phyloP scores from a whole-genome alignment of 2,113 vertebrate genomes.

The Salvelinus alpinus region DNA sequence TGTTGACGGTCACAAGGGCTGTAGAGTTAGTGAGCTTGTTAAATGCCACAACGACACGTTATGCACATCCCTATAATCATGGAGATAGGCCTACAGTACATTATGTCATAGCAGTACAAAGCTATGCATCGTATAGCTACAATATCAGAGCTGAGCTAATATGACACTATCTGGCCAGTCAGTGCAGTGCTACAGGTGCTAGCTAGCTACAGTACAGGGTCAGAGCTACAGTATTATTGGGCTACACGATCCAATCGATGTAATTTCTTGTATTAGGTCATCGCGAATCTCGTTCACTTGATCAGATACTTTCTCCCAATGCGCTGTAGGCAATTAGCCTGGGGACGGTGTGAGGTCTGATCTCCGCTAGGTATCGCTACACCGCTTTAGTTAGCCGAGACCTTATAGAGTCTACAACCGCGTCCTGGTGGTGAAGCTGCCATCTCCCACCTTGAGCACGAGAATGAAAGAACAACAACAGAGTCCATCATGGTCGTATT shows the following conservation, averaged over 20 bases:
- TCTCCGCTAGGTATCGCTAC: too few relatives aligned
- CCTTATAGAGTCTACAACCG: too few relatives aligned
- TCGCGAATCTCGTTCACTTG: too few relatives aligned
- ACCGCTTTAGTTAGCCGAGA: too few relatives aligned
- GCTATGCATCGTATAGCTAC: neutral
- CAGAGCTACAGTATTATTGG: neutral
- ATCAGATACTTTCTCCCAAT: too few relatives aligned
- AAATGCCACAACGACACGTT: too few relatives aligned
- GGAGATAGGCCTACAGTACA: neutral
- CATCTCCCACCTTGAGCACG: constrained; percentile 19
- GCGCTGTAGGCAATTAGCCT: too few relatives aligned
- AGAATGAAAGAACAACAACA: neutral
- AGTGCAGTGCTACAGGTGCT: neutral
- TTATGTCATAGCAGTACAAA: neutral
- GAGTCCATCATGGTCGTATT: neutral
- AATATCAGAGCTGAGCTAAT: neutral
- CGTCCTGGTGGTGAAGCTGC: constrained; percentile 33
- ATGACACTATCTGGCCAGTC: neutral
- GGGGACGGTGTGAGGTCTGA: too few relatives aligned
- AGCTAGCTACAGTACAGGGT: neutral
- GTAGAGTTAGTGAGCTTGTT: neutral
- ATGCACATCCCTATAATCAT: too few relatives aligned
- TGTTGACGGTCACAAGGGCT: neutral
- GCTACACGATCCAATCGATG: neutral
- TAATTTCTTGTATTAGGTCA: neutral